Evolutionary conservation across 2,797 vertebrate species (phyloP), one percentile per base, ranked within the genome.

Genomic region (Scyliorhinus canicula): DNA sequence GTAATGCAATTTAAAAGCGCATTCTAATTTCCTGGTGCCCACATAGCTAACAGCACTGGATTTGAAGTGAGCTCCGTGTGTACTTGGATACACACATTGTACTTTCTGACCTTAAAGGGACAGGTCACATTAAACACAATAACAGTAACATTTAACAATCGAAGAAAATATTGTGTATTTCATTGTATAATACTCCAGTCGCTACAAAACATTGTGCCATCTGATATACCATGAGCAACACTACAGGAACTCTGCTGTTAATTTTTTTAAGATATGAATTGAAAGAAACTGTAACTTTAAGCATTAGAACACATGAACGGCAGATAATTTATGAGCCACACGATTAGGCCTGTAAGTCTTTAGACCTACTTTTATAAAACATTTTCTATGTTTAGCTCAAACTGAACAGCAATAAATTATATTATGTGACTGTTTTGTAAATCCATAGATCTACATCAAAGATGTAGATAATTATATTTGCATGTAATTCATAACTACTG

Each of bases 391-490:
- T 91, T 91, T 65, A 91, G 57, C 88, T 65, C 88, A 91, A 91
- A 91, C 88, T 91, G 57, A 91, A 65, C n/a, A 91, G 57, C 88
- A 91, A 65, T 40, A 91, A 91, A 91, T 91, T 91, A 91, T 44
- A 40, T 91, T 91, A 63, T 91, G 88, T 65, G 88, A 91, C 57
- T 91, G 86, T 90, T 91, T 91, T 91, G 88, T 91, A 65, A 91
- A 91, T 91, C 88, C 88, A 65, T 91, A 91, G 88, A 91, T 91
- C 60, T 91, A 40, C 57, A 65, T 91, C 88, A 91, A 91, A 65
- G 88, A 91, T 91, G 88, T 91, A 91, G n/a, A 65, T 91, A 91
- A 91, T 91, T 63, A 91, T 91, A 91, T 91, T 91, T 91, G n/a
- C 88, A 65, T 91, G 88, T 91, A 65, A 91, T 91, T 91, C 88